phyloP scores from a whole-genome alignment of 2,888 invertebrate species.

The Notocelia uddmanniana region DNA sequence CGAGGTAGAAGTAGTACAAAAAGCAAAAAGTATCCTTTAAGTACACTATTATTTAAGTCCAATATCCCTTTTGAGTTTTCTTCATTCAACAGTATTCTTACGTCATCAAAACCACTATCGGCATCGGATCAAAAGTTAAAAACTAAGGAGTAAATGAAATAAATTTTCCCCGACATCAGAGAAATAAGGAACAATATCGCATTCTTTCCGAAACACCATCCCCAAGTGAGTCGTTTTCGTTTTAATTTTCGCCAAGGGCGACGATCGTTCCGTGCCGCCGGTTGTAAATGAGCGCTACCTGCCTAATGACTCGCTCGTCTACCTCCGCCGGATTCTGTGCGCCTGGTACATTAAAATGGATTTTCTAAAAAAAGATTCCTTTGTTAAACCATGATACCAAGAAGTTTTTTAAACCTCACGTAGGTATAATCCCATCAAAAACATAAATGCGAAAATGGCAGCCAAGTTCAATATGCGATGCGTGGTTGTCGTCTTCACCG shows the following conservation, averaged over 20 bases:
- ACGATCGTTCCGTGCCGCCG: conserved; percentile 25
- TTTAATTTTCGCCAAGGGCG: conserved; percentile 35
- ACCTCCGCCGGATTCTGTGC: conserved; percentile 18
- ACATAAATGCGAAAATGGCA: too few species aligned
- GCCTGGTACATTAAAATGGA: conserved; percentile 12
- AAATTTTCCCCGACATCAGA: neutral
- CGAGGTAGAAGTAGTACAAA: too few species aligned
- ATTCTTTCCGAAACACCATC: conserved; percentile 8
- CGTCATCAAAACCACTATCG: too few species aligned
- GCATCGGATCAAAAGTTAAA: neutral
- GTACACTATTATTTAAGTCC: too few species aligned
- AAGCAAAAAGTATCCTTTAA: too few species aligned
- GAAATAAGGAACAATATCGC: conserved; percentile 17
- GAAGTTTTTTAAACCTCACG: neutral
- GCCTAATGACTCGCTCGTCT: conserved; percentile 30
- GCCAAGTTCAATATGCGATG: too few species aligned
- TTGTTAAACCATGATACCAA: neutral
- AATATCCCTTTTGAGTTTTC: too few species aligned
- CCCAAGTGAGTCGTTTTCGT: conserved; percentile 37
- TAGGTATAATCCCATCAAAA: too few species aligned
- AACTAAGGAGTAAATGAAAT: neutral
- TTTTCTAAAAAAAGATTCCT: neutral
- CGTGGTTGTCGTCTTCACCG: too few species aligned
- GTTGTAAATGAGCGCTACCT: conserved; percentile 36
- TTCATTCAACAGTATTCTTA: too few species aligned